Evolutionary conservation across 2,888 invertebrate genomes (phyloP).

Genomic region (Eurytoma californica): DNA sequence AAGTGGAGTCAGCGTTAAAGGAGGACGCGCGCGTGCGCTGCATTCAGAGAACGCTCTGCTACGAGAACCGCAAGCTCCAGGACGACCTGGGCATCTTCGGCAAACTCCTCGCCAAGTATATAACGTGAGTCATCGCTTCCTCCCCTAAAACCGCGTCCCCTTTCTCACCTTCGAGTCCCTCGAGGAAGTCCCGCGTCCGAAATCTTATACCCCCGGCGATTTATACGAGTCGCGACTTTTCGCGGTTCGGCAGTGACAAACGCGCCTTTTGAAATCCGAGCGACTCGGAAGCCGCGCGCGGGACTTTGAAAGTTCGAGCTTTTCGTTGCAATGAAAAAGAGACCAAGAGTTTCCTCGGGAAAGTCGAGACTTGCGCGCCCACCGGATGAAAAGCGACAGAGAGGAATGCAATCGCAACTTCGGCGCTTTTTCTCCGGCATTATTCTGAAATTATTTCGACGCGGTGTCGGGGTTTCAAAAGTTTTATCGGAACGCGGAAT

Average conservation of each 20-base stretch:
- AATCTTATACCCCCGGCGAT: slow-evolving; percentile 16
- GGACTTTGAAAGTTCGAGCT: slow-evolving; percentile 1
- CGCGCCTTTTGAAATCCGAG: neutral
- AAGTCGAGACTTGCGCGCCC: too few relatives aligned
- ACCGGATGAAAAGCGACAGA: too few relatives aligned
- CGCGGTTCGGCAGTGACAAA: slow-evolving; percentile 27
- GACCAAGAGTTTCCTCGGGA: too few relatives aligned
- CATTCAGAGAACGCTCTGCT: slow-evolving; percentile 70
- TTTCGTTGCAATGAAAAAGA: slow-evolving; percentile 13
- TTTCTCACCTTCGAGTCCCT: neutral
- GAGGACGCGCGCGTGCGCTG: slow-evolving; percentile 69
- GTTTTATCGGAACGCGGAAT: too few relatives aligned
- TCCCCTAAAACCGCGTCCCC: neutral
- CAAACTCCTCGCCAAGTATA: slow-evolving; percentile 66
- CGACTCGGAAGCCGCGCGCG: neutral
- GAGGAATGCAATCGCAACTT: too few relatives aligned
- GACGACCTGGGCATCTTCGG: slow-evolving; percentile 67
- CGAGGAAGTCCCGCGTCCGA: neutral
- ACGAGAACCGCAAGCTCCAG: slow-evolving; percentile 67
- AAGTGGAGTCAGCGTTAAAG: slow-evolving; percentile 66
- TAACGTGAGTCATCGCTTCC: slow-evolving; percentile 65
- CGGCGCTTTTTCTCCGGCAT: too few relatives aligned
- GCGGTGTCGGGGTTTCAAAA: too few relatives aligned
- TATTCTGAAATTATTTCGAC: too few relatives aligned
- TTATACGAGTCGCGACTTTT: slow-evolving; percentile 1